Evolutionary conservation across 2,888 invertebrate genomes (phyloP).

Genomic region (Norana najaformis): DNA sequence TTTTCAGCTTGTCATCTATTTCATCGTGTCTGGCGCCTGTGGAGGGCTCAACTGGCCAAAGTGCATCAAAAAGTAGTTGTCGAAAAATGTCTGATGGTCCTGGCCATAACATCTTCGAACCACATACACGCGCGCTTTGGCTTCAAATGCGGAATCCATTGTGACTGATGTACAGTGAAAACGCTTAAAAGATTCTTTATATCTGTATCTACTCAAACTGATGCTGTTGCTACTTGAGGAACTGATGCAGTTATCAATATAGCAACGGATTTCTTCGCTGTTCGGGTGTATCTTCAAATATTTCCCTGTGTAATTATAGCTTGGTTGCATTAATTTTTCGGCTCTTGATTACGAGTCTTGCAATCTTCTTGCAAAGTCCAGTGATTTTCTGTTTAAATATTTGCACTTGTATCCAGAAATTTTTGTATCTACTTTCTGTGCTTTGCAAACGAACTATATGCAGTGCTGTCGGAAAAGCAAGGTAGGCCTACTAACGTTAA

Average conservation of each 20-base stretch:
- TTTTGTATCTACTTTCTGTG: not conserved
- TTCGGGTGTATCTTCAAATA: not conserved
- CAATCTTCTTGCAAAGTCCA: not conserved
- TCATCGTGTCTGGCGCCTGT: slow-evolving; percentile 84
- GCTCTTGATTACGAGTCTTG: not conserved
- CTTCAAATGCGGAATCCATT: not conserved
- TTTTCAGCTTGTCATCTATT: slow-evolving; percentile 73
- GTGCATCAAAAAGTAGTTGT: slow-evolving; percentile 40
- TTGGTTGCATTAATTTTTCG: no score
- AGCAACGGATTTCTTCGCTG: not conserved
- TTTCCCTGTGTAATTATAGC: not conserved
- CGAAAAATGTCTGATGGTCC: not conserved
- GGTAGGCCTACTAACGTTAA: not conserved
- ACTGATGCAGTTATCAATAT: not conserved
- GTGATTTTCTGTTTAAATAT: not conserved
- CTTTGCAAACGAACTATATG: not conserved
- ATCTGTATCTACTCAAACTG: not conserved
- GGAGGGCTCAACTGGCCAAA: slow-evolving; percentile 66
- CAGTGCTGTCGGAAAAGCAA: not conserved
- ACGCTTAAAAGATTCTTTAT: not conserved
- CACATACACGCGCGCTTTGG: not conserved
- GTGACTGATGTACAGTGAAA: not conserved
- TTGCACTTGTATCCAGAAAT: not conserved
- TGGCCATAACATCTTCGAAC: not conserved
- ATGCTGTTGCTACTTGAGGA: no score